These are phyloP conservation scores for Caenorhabditis sp. DNA, from an alignment of 2,888 invertebrate species.

Conservation along the genomic window DNA sequence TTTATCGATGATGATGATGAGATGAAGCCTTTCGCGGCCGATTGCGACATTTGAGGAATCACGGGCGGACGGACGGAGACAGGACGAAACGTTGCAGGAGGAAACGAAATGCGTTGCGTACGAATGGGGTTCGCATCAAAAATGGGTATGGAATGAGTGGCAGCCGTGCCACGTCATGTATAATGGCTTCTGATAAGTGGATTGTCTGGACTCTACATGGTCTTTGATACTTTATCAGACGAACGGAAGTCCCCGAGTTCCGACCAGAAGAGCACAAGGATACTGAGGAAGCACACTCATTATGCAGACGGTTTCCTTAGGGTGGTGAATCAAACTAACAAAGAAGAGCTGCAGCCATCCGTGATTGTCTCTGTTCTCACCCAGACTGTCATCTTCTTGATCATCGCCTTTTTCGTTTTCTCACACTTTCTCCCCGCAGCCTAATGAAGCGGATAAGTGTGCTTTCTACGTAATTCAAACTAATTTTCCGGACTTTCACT, in stretches of 20 bases:
- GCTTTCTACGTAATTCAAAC: background rate
- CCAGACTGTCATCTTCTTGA: background rate
- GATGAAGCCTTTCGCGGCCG: conserved; percentile 38
- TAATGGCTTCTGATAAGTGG: no score
- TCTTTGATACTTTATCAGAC: no score
- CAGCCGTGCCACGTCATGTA: background rate
- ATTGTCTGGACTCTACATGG: no score
- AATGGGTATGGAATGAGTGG: conserved; percentile 13
- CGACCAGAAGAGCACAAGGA: no score
- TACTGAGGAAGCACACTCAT: no score
- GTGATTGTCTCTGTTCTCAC: background rate
- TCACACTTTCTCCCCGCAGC: background rate
- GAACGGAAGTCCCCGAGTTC: no score
- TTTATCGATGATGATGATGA: conserved; percentile 52
- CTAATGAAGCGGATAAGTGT: background rate
- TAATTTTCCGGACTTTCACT: background rate
- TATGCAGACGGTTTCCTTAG: no score
- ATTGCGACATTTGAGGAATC: conserved; percentile 39
- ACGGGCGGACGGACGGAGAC: background rate
- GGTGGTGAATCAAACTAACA: no score
- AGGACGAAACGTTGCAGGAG: conserved; percentile 28
- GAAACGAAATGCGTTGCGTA: conserved; percentile 1
- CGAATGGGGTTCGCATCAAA: conserved; percentile 14
- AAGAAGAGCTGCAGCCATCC: no score
- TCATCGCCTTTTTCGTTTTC: background rate